Conservation (phyloP, 2,113 vertebrate genomes). For the Morone saxatilis region DNA sequence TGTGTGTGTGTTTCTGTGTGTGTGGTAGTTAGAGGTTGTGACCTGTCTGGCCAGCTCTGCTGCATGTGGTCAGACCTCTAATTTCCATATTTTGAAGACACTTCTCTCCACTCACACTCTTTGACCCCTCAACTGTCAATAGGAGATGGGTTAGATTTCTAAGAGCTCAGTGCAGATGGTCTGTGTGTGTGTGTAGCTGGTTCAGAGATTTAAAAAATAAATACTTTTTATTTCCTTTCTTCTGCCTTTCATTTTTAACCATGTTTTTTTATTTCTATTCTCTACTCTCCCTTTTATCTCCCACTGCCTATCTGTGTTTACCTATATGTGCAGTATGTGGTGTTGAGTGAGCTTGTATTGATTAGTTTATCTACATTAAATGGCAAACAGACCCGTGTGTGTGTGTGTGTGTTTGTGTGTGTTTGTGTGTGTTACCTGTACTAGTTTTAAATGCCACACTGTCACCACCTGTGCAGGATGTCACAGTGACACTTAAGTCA, state of each 20-base stretch:
- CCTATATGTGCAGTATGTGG: neutral
- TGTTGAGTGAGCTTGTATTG: neutral
- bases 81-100: conserved; percentile 35
- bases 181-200: too few species aligned
- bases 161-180: neutral
- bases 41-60: conserved; percentile 42
- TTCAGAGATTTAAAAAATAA: neutral
- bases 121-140: neutral
- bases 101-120: neutral
- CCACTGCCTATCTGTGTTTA: neutral
- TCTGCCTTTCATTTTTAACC: neutral
- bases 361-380: neutral
- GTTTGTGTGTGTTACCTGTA: neutral
- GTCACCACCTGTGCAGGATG: conserved; percentile 9
- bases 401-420: too few species aligned
- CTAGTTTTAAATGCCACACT: neutral
- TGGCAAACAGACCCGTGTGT: neutral
- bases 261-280: neutral
- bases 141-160: neutral
- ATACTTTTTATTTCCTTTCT: neutral
- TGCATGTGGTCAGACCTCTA: neutral
- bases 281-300: neutral
- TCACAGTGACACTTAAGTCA: neutral
- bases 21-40: conserved; percentile 22
- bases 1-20: neutral